These are phyloP conservation scores for Diarsia mendica DNA, from an alignment of 2,888 invertebrate species.

Conservation along the genomic window DNA sequence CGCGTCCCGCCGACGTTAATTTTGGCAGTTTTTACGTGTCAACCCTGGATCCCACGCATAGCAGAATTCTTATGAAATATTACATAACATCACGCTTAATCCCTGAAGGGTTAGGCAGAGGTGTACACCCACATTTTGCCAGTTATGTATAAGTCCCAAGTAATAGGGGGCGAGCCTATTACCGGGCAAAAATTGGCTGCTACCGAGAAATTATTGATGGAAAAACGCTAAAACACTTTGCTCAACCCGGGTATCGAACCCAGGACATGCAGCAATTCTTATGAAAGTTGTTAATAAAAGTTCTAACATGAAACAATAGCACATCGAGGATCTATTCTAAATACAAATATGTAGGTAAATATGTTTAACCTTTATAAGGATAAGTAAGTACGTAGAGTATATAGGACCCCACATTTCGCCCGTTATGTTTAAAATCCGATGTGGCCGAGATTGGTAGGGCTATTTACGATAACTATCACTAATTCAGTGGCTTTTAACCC, in stretches of 20 bases:
- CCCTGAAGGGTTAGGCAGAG: too few species aligned
- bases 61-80: background rate
- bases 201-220: too few species aligned
- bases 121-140: too few species aligned
- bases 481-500: conserved; percentile 15
- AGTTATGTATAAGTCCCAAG: too few species aligned
- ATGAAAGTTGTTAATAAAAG: too few species aligned
- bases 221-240: too few species aligned
- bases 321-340: background rate
- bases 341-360: background rate
- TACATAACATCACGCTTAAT: too few species aligned
- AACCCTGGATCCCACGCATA: conserved; percentile 5
- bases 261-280: too few species aligned
- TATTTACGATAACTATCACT: conserved; percentile 17
- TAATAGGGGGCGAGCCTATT: too few species aligned
- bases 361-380: background rate
- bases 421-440: background rate
- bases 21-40: conserved; percentile 1
- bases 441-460: background rate
- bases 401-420: background rate
- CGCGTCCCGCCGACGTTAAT: conserved; percentile 8
- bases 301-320: too few species aligned
- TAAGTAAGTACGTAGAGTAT: background rate
- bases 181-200: too few species aligned
- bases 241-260: too few species aligned